Conservation (phyloP, 2,888 invertebrate species). For the Ferdinandea cuprea region DNA sequence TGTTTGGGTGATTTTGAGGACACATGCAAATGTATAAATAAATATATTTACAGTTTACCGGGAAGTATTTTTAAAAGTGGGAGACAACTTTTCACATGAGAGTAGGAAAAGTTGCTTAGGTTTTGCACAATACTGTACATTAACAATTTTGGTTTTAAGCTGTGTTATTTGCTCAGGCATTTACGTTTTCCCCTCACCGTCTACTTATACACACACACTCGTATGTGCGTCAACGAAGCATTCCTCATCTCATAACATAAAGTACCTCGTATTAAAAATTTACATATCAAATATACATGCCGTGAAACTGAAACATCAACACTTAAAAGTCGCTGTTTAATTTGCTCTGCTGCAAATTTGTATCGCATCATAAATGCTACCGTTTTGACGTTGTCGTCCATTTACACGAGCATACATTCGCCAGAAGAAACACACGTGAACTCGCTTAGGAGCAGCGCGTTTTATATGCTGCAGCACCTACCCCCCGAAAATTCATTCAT, state of each 20-base stretch:
- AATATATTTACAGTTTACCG: too few species aligned
- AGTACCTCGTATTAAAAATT: conserved; percentile 20
- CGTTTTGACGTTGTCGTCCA: conserved; percentile 16
- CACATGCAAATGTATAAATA: too few species aligned
- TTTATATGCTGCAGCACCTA: not conserved
- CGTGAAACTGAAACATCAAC: conserved; percentile 22
- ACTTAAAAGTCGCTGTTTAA: conserved; percentile 15
- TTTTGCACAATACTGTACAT: too few species aligned
- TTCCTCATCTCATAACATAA: not conserved
- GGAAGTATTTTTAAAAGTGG: too few species aligned
- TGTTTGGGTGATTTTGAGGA: too few species aligned
- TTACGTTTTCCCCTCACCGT: too few species aligned
- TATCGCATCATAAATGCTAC: conserved; percentile 21
- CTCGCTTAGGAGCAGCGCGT: not conserved
- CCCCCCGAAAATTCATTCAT: conserved; percentile 31
- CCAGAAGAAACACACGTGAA: not conserved
- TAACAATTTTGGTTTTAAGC: not conserved
- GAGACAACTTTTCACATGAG: too few species aligned
- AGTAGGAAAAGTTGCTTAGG: too few species aligned
- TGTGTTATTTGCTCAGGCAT: not conserved
- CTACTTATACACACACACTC: too few species aligned
- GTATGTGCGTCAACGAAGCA: not conserved
- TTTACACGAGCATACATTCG: not conserved
- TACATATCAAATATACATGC: conserved; percentile 1
- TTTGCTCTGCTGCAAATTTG: conserved; percentile 25